These are phyloP conservation scores for Drosophila ohnishii DNA, from an alignment of 1,140 invertebrate genomes.

Conservation along the genomic window DNA sequence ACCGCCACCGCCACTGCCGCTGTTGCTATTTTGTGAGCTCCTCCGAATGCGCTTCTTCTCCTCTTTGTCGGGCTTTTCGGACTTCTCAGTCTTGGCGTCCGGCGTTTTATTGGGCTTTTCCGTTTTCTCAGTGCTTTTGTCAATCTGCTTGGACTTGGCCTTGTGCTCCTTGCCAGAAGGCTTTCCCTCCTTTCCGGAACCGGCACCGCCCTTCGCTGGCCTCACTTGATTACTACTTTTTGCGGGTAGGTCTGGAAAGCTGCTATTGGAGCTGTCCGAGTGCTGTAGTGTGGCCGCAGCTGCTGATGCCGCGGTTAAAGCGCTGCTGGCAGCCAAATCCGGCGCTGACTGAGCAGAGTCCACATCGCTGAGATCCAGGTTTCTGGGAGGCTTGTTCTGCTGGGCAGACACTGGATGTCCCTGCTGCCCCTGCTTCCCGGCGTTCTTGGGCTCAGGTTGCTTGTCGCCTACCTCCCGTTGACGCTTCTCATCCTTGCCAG, in stretches of 20 bases:
- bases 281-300: slow-evolving; percentile 76
- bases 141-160: slow-evolving; percentile 49
- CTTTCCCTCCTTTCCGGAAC: slow-evolving; percentile 48
- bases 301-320: slow-evolving; percentile 63
- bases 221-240: slow-evolving; percentile 47
- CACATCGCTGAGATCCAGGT: slow-evolving; percentile 75
- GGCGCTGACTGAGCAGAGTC: slow-evolving; percentile 71
- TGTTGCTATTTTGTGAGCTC: slow-evolving; percentile 78
- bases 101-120: slow-evolving; percentile 54
- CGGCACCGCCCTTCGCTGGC: slow-evolving; percentile 24
- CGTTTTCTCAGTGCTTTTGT: slow-evolving; percentile 53
- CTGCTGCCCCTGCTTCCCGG: slow-evolving; percentile 36
- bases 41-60: slow-evolving; percentile 85
- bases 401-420: slow-evolving; percentile 14
- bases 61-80: slow-evolving; percentile 81
- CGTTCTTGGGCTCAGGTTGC: slow-evolving; percentile 38
- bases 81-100: slow-evolving; percentile 64
- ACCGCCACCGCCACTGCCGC: slow-evolving; percentile 22
- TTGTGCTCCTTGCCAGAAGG: slow-evolving; percentile 58
- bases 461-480: slow-evolving; percentile 52
- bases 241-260: slow-evolving; percentile 74
- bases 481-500: slow-evolving; percentile 77
- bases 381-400: slow-evolving; percentile 53
- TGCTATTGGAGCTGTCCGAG: slow-evolving; percentile 83
- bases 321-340: slow-evolving; percentile 58